These are phyloP conservation scores for Synanthedon tipuliformis DNA, from an alignment of 2,888 invertebrate species.

Conservation along the genomic window DNA sequence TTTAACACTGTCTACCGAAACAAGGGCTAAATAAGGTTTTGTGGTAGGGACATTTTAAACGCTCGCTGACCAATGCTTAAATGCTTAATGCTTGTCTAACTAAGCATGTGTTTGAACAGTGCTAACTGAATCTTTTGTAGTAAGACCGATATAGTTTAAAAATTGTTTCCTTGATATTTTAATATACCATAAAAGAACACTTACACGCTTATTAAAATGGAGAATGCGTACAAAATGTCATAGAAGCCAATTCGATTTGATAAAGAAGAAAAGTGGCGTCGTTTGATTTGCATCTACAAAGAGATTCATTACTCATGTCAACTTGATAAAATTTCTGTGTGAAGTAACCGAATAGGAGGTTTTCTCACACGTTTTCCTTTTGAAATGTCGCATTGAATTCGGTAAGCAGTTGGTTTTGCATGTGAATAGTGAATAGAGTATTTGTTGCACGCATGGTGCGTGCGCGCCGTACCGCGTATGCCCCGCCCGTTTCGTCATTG, in stretches of 20 bases:
- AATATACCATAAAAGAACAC: too few species aligned
- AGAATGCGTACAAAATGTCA: background rate
- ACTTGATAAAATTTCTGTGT: conserved; percentile 14
- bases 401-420: conserved; percentile 51
- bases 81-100: too few species aligned
- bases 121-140: too few species aligned
- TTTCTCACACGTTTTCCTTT: conserved; percentile 31
- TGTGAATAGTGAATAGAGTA: conserved; percentile 44
- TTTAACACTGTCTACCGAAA: too few species aligned
- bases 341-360: conserved; percentile 4
- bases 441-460: conserved; percentile 54
- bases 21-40: too few species aligned
- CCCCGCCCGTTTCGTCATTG: conserved; percentile 15
- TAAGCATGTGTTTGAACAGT: too few species aligned
- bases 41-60: too few species aligned
- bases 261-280: background rate
- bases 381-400: conserved; percentile 32
- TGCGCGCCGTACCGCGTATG: conserved; percentile 28
- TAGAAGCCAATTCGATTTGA: background rate
- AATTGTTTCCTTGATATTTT: too few species aligned
- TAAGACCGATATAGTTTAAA: too few species aligned
- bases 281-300: background rate
- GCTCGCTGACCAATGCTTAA: too few species aligned
- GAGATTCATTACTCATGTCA: conserved; percentile 19
- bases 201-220: too few species aligned